Base-by-base conservation (phyloP, 2,113 vertebrate genomes). In the Terrapene triunguis region DNA sequence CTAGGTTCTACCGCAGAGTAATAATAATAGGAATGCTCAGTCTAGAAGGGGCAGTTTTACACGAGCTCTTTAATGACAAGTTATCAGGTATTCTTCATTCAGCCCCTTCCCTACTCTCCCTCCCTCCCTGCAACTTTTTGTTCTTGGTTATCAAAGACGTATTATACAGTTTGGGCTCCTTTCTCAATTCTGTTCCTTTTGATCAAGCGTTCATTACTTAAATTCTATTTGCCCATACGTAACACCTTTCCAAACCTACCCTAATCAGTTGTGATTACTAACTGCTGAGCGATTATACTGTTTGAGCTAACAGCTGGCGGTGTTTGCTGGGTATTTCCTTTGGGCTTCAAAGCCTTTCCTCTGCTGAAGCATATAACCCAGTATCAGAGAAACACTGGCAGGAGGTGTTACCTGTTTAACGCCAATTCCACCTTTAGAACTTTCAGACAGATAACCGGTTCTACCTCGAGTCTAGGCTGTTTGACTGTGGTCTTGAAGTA, bases 361-460 rank as follows among this genome's bases (percentile, higher is more conserved):
- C 4, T 87, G 42, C 6, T 47, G 48, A 62, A 82, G 32, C 2
- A 2, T 4, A 4, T 22, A 54, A 55, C 7, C n/a, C 1, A 4
- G 6, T 13, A 50, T 21, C 29, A 16, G 54, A 29, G 62, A 19
- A 69, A 69, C 2, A 1, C 4, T 44, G n/a, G 51, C 8, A 4
- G 29, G 13, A 62, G 13, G 10, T 14, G 10, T 2, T 84, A 53
- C 55, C 89, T 42, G 0, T 84, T 90, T 38, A 1, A 2, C 0
- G 14, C 0, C 2, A 0, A 42, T 27, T 14, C 6, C 0, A 2
- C 62, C 92, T 95, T 87, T 62, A 84, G 35, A 14, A 19, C 9
- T 32, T 91, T 84, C 42, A 48, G 55, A 55, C 11, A 32, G 89
- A 14, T 38, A 76, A 22, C 38, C 5, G 22, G 42, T 25, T 29